These are phyloP conservation scores for Callinectes sapidus DNA, from an alignment of 2,888 invertebrate genomes.

Conservation along the genomic window DNA sequence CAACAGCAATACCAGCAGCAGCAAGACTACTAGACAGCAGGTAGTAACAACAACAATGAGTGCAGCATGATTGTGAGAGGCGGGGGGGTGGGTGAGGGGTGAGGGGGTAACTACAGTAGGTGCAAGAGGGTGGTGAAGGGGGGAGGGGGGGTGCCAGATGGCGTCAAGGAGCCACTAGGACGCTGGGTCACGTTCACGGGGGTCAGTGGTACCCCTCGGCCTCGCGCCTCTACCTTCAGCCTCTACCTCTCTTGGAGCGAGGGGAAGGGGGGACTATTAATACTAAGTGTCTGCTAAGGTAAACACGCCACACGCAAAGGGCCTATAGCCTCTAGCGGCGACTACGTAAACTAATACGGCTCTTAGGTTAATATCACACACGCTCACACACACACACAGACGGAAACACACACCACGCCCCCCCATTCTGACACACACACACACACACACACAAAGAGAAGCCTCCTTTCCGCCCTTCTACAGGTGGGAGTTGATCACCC, in stretches of 20 bases:
- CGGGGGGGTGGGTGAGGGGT: too few species aligned
- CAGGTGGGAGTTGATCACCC: neutral
- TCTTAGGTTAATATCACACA: neutral
- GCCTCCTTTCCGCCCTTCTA: neutral
- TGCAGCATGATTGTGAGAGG: neutral
- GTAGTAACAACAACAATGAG: neutral
- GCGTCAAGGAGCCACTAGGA: neutral
- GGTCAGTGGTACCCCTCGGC: neutral
- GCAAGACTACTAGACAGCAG: neutral
- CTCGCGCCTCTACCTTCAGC: slow-evolving; percentile 21
- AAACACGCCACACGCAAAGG: neutral
- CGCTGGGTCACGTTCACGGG: slow-evolving; percentile 2
- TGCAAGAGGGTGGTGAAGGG: neutral
- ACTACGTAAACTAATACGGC: neutral
- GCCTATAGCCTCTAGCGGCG: slow-evolving; percentile 29
- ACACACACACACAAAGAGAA: neutral
- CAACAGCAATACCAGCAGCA: neutral
- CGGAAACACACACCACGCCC: neutral
- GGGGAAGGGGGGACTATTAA: slow-evolving; percentile 3
- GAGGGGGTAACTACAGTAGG: neutral
- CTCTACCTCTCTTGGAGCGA: neutral
- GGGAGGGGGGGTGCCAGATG: neutral
- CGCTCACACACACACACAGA: neutral
- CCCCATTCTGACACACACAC: too few species aligned
- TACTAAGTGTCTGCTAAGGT: slow-evolving; percentile 14